Conservation (phyloP, 2,797 vertebrate genomes). For the Squalus acanthias region DNA sequence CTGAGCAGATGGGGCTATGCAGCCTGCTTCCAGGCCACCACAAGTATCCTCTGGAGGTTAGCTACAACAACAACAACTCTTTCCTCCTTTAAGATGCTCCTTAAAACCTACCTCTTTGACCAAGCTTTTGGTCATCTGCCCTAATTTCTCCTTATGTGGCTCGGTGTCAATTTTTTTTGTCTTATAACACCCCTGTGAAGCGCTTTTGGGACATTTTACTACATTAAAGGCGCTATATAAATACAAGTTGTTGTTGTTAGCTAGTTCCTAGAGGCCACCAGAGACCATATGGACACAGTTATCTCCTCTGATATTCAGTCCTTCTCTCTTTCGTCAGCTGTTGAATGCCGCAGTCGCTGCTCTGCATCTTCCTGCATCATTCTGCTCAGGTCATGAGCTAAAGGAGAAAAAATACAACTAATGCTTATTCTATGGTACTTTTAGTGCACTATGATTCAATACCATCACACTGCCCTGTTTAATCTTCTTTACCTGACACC, state of each 20-base stretch:
- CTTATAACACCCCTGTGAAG: no score
- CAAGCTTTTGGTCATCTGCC: no score
- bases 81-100: no score
- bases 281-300: not conserved
- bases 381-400: not conserved
- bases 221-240: no score
- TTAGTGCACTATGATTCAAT: not conserved
- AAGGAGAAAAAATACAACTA: not conserved
- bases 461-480: not conserved
- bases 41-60: not conserved
- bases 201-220: no score
- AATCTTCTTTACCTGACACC: not conserved
- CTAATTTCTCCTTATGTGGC: no score
- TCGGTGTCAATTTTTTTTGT: no score
- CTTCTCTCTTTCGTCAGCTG: not conserved
- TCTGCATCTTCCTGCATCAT: not conserved
- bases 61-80: no score
- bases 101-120: no score
- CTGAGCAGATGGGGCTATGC: not conserved
- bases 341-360: not conserved
- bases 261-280: not conserved
- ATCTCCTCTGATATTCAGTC: not conserved
- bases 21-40: not conserved
- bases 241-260: no score
- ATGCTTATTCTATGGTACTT: not conserved